Evolutionary conservation across 2,113 vertebrate species (phyloP).

Genomic region (Chrysemys picta): DNA sequence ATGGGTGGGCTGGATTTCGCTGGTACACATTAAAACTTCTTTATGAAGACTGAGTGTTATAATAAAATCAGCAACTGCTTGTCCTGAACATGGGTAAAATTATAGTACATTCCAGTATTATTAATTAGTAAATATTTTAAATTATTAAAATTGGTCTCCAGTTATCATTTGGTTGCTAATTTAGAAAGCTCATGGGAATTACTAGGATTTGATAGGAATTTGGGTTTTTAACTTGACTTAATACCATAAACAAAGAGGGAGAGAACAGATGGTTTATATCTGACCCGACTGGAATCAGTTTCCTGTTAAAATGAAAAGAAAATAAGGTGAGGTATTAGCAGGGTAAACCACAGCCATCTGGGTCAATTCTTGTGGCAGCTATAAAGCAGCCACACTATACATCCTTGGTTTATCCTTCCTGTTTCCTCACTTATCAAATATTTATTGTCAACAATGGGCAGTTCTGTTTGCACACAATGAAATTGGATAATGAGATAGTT

Average conservation of each 20-base stretch:
- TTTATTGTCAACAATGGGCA: constrained; percentile 84
- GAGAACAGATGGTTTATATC: constrained; percentile 52
- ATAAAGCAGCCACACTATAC: constrained; percentile 41
- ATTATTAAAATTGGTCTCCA: constrained; percentile 44
- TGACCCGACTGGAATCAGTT: constrained; percentile 38
- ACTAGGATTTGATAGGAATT: constrained; percentile 34
- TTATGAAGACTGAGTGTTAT: background rate
- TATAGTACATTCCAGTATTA: background rate
- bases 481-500: constrained; percentile 84
- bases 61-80: background rate
- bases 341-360: constrained; percentile 44
- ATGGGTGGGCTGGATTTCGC: background rate
- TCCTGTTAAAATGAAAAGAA: constrained; percentile 48
- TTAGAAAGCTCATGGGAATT: background rate
- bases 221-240: constrained; percentile 51
- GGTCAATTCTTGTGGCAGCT: constrained; percentile 51
- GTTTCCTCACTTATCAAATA: constrained; percentile 82
- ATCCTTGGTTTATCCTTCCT: constrained; percentile 82
- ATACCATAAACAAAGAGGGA: constrained; percentile 46
- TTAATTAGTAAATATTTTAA: constrained; percentile 19
- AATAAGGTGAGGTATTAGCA: constrained; percentile 20
- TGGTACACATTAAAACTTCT: background rate
- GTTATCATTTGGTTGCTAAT: background rate
- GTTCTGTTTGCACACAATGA: constrained; percentile 83
- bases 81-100: background rate